These are phyloP conservation scores for Pempheris klunzingeri DNA, from an alignment of 2,797 vertebrate species.

Conservation along the genomic window DNA sequence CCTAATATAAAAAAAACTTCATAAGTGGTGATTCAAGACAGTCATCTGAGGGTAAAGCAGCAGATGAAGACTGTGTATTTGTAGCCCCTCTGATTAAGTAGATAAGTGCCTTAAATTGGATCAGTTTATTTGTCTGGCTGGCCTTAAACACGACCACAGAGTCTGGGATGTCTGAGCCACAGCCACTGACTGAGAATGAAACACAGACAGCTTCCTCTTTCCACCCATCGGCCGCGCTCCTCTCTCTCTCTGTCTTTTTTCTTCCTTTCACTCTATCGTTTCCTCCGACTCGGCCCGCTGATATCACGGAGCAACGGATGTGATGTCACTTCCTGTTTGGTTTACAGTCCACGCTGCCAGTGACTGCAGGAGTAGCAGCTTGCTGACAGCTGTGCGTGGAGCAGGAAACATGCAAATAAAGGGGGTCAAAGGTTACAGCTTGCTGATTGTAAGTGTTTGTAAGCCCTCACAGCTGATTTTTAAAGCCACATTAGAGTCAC, in stretches of 20 bases:
- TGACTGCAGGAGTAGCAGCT: conserved; percentile 70
- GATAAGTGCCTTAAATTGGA: conserved; percentile 79
- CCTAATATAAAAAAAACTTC: conserved; percentile 19
- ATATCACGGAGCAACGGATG: conserved; percentile 87
- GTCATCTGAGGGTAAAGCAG: conserved; percentile 40
- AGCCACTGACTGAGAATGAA: conserved; percentile 73
- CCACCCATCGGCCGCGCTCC: conserved; percentile 75
- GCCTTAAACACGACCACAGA: conserved; percentile 80
- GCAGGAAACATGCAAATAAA: conserved; percentile 81
- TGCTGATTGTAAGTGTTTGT: conserved; percentile 53
- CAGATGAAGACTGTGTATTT: conserved; percentile 46
- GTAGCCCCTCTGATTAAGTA: conserved; percentile 59
- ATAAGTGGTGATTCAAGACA: conserved; percentile 22
- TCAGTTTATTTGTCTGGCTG: conserved; percentile 80
- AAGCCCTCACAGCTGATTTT: conserved; percentile 56
- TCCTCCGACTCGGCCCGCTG: conserved; percentile 66
- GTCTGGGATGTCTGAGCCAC: conserved; percentile 76
- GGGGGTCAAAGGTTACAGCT: conserved; percentile 69
- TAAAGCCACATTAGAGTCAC: conserved; percentile 25
- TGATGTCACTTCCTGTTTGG: conserved; percentile 88
- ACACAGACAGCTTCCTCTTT: conserved; percentile 86
- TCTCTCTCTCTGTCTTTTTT: conserved; percentile 65
- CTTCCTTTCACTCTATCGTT: conserved; percentile 73
- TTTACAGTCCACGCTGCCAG: conserved; percentile 70
- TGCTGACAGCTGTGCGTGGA: conserved; percentile 78